A percentile compares a stretch with the other conserved stretches of the same genome.
phyloP scores from a whole-genome alignment of 2,888 invertebrate species.

The Lydus trimaculatus region DNA sequence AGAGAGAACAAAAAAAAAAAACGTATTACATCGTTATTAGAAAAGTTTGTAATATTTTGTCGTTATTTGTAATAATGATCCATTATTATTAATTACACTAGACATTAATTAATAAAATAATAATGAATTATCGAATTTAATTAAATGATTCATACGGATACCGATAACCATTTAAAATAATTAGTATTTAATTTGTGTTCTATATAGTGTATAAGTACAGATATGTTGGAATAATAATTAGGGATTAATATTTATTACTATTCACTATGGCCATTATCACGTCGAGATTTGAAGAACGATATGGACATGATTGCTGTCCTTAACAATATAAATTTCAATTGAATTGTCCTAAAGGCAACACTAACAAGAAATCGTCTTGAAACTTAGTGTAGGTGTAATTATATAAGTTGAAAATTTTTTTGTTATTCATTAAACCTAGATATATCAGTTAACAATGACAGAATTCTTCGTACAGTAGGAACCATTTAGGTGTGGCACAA shows the following conservation, averaged over 20 bases:
- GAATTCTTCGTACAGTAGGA: too few relatives aligned
- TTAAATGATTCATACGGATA: neutral
- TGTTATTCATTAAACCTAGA: neutral
- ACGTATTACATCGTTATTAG: neutral
- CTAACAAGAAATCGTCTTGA: neutral
- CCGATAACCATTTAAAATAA: slow-evolving; percentile 6
- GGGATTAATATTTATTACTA: neutral
- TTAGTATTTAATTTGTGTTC: slow-evolving; percentile 10
- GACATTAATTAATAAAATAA: neutral
- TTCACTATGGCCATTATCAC: slow-evolving; percentile 3
- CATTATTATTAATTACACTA: neutral
- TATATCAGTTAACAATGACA: neutral
- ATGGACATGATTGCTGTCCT: neutral
- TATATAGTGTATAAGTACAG: neutral
- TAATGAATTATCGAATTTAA: neutral
- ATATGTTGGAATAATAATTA: slow-evolving; percentile 8
- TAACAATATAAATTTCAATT: slow-evolving; percentile 5
- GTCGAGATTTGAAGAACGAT: slow-evolving; percentile 1
- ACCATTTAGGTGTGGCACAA: neutral
- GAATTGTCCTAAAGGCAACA: neutral
- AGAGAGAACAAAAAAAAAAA: too few relatives aligned
- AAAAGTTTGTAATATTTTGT: neutral
- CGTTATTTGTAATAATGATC: neutral
- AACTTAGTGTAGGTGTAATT: neutral
- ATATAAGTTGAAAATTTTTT: neutral